Evolutionary conservation across 2,797 vertebrate species (phyloP).

Genomic region (Leptodactylus fallax): DNA sequence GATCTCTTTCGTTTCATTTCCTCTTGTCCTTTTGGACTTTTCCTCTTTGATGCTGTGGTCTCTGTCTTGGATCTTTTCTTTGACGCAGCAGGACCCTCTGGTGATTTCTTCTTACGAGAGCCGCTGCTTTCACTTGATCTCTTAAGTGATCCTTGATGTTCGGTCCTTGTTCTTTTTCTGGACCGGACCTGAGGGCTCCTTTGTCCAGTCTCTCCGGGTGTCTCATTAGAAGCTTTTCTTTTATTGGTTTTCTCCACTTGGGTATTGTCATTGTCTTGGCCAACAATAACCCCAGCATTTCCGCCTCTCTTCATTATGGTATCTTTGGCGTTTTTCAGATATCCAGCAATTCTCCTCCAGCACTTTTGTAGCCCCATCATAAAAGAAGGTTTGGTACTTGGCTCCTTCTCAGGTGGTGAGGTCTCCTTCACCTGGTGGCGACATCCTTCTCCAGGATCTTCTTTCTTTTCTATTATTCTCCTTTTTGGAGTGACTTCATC

Average conservation of each 20-base stretch:
- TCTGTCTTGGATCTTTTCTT: not conserved
- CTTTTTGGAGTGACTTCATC: too few relatives aligned
- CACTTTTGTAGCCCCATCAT: not conserved
- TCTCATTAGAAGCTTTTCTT: not conserved
- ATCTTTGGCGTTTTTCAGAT: not conserved
- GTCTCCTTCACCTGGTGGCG: not conserved
- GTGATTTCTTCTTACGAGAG: not conserved
- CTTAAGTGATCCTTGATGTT: not conserved
- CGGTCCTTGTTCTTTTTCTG: not conserved
- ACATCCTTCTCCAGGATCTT: not conserved
- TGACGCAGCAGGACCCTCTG: not conserved
- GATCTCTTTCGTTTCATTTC: too few relatives aligned
- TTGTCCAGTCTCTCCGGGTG: not conserved
- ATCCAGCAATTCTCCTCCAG: not conserved
- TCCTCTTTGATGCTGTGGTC: not conserved
- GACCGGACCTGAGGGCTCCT: not conserved
- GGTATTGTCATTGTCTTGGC: not conserved
- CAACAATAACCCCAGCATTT: not conserved
- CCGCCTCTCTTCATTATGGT: not conserved
- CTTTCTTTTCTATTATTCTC: too few relatives aligned
- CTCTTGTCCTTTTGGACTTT: not conserved
- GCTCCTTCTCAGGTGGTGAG: too few relatives aligned
- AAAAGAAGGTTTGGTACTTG: not conserved
- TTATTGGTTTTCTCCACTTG: not conserved
- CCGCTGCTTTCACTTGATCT: not conserved